Base-by-base conservation (phyloP, 2,888 invertebrate genomes). In the Hirtodrosophila histrioides region DNA sequence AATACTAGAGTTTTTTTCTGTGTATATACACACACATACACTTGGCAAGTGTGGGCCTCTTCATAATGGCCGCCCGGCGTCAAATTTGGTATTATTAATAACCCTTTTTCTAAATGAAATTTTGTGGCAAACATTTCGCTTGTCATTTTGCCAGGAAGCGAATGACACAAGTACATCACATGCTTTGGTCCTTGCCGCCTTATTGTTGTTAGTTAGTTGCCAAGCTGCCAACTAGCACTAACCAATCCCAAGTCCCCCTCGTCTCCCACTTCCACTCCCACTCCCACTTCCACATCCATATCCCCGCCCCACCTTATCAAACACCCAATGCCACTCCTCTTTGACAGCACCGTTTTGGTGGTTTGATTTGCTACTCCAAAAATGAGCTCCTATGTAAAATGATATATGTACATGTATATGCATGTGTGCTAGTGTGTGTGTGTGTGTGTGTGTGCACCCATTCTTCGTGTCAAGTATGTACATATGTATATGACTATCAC, bases 41-140 rank as follows among this genome's bases (percentile, higher is more conserved):
- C 39, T 31, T 12, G 10, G n/a, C 17, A 2, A 6, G 27, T 51
- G 11, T 4, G 17, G 9, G 4, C n/a, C 27, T 9, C 33, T 36
- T 54, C 41, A 54, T 65, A 67, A 80, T 70, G 70, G 69, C 49
- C 62, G 70, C 58, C 65, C 50, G 57, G 73, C 83, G 64, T 83
- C 83, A 78, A 72, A 78, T 72, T 86, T 83, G 76, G 74, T 83
- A 81, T 78, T 83, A 83, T 83, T 83, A 86, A 83, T 86, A 83
- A 83, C 78, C 83, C 78, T 83, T 83, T 86, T 77, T 74, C 78
- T 66, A 86, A 83, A 83, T 83, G 83, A 80, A 83, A 69, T 83
- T 86, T 70, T 83, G 86, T 80, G 84, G 84, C 86, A 84, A 81
- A 76, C 85, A 84, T 81, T 78, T 78, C 69, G 79, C 80, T 71